Conservation (phyloP, 2,888 invertebrate species). For the Cinara cedri region DNA sequence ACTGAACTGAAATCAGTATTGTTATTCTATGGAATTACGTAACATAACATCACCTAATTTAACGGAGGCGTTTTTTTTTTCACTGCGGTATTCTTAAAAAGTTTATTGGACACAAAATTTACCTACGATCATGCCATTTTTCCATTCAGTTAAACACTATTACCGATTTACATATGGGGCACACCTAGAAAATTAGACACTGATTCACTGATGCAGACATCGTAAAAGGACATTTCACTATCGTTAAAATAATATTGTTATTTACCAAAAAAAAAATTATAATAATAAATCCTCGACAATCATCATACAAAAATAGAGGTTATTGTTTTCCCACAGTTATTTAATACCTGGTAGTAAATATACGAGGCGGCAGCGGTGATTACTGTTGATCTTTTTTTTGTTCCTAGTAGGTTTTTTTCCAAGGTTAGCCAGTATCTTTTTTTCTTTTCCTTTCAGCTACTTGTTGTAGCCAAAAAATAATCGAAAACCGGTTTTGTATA, state of each 20-base stretch:
- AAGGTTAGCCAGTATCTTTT: conserved; percentile 46
- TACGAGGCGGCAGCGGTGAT: conserved; percentile 41
- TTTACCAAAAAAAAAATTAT: conserved; percentile 22
- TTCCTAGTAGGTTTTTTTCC: conserved; percentile 43
- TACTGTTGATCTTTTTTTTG: conserved; percentile 50
- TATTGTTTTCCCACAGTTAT: conserved; percentile 57
- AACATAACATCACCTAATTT: background rate
- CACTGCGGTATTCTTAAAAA: background rate
- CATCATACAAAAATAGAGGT: conserved; percentile 26
- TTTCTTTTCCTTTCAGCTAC: conserved; percentile 20
- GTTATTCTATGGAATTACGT: background rate
- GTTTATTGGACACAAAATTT: background rate
- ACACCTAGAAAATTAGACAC: conserved; percentile 22
- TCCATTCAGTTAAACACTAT: background rate
- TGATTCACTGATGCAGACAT: conserved; percentile 1
- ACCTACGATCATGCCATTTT: background rate
- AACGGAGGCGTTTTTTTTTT: no score
- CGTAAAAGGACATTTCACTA: conserved; percentile 13
- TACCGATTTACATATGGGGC: background rate
- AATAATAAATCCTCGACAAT: conserved; percentile 25
- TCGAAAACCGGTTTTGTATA: conserved; percentile 47
- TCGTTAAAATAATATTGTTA: background rate
- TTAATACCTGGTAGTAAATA: conserved; percentile 30
- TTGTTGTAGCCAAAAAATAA: conserved; percentile 42
- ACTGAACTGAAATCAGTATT: background rate